Conservation (phyloP, 1,140 invertebrate genomes). For the Rhagoletis zephyria region DNA sequence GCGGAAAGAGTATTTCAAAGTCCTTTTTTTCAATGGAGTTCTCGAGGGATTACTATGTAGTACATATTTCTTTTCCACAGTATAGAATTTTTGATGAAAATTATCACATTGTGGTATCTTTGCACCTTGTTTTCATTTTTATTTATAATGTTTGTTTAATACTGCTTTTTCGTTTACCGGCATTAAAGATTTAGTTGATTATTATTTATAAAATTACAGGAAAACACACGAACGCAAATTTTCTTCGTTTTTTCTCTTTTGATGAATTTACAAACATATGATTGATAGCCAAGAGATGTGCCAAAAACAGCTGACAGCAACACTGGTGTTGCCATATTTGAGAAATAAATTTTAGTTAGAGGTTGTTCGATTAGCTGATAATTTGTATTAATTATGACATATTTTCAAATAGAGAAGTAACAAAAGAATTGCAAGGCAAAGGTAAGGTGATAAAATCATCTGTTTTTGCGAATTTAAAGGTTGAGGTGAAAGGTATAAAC, state of each 20-base stretch:
- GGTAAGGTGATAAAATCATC: too few species aligned
- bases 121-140: neutral
- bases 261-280: slow-evolving; percentile 4
- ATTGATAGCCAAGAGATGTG: neutral
- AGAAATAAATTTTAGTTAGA: neutral
- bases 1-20: neutral
- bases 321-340: neutral
- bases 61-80: neutral
- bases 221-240: neutral
- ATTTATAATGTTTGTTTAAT: neutral
- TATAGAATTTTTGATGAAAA: too few species aligned
- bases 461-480: too few species aligned
- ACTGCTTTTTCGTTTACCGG: neutral
- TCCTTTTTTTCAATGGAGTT: neutral
- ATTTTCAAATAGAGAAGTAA: too few species aligned
- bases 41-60: neutral
- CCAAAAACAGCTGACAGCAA: neutral
- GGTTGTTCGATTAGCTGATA: too few species aligned
- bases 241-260: neutral
- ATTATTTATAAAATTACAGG: neutral
- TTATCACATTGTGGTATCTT: neutral
- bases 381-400: too few species aligned
- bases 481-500: too few species aligned
- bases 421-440: too few species aligned
- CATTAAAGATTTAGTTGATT: too few species aligned